These are phyloP conservation scores for Danio kyathit DNA, from an alignment of 2,797 vertebrate genomes.

Conservation along the genomic window DNA sequence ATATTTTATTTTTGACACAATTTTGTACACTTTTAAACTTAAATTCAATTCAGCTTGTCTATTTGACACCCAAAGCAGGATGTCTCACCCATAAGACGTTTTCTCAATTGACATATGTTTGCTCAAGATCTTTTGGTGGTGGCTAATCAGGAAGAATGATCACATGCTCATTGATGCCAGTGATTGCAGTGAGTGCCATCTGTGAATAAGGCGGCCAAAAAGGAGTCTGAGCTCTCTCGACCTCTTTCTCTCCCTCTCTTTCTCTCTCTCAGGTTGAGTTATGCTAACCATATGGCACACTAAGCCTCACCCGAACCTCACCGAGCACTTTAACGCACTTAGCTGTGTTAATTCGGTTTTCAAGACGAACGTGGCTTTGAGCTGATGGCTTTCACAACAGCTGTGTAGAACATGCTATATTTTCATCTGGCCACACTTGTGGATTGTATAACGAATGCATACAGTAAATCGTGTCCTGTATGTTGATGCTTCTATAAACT, in stretches of 20 bases:
- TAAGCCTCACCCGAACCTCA: constrained; percentile 35
- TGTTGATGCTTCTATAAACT: constrained; percentile 52
- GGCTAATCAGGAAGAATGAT: constrained; percentile 76
- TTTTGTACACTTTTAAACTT: background rate
- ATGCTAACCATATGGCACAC: constrained; percentile 40
- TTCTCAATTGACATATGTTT: constrained; percentile 59
- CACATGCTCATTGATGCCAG: constrained; percentile 70
- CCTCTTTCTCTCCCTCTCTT: constrained; percentile 28
- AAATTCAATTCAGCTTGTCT: background rate
- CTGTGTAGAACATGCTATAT: constrained; percentile 32
- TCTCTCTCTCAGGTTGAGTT: constrained; percentile 38
- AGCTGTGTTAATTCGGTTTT: constrained; percentile 41
- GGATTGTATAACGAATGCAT: constrained; percentile 43
- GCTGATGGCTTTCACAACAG: constrained; percentile 27
- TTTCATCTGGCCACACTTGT: constrained; percentile 11
- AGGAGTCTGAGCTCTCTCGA: constrained; percentile 59
- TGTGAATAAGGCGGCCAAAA: constrained; percentile 65
- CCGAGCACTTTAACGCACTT: constrained; percentile 28
- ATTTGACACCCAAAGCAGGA: constrained; percentile 37
- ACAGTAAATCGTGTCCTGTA: constrained; percentile 57
- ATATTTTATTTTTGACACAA: background rate
- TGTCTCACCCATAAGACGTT: constrained; percentile 68
- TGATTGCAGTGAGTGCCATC: constrained; percentile 77
- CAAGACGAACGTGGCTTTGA: constrained; percentile 12
- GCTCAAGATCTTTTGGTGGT: constrained; percentile 72